phyloP scores from a whole-genome alignment of 2,113 vertebrate species.

The Osmerus mordax region DNA sequence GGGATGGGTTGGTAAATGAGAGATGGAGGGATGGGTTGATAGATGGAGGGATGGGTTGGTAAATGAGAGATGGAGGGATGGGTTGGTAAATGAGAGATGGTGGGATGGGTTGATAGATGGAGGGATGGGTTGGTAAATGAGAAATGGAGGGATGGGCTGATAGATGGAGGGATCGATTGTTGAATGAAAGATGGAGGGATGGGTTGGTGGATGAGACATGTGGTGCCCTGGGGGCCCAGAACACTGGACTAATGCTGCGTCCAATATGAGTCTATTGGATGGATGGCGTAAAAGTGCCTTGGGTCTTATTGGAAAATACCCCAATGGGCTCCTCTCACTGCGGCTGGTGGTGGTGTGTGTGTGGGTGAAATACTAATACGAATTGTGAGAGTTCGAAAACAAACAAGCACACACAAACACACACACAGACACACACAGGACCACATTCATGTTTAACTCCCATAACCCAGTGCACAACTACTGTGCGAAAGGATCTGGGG shows the following conservation, averaged over 20 bases:
- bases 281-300: constrained; percentile 5
- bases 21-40: constrained; percentile 5
- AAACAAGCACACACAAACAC: constrained; percentile 13
- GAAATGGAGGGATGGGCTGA: constrained; percentile 2
- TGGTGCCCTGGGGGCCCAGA: not conserved
- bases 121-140: too few relatives aligned
- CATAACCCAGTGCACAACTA: not conserved
- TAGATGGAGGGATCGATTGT: too few relatives aligned
- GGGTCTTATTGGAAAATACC: constrained; percentile 41
- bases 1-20: too few relatives aligned
- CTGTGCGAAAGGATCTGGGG: not conserved
- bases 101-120: constrained; percentile 1
- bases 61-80: too few relatives aligned
- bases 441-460: not conserved
- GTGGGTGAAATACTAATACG: constrained; percentile 30
- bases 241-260: not conserved
- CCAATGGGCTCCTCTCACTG: constrained; percentile 16
- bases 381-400: constrained; percentile 11
- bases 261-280: constrained; percentile 34
- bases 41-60: constrained; percentile 11
- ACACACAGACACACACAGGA: not conserved
- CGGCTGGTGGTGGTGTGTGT: constrained; percentile 20
- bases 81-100: too few relatives aligned
- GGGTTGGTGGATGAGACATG: constrained; percentile 12
- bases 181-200: not conserved